Percentiles rank a stretch among this genome's conserved stretches.
phyloP scores from a whole-genome alignment of 2,797 vertebrate genomes.

The Pseudomugil tenellus region DNA sequence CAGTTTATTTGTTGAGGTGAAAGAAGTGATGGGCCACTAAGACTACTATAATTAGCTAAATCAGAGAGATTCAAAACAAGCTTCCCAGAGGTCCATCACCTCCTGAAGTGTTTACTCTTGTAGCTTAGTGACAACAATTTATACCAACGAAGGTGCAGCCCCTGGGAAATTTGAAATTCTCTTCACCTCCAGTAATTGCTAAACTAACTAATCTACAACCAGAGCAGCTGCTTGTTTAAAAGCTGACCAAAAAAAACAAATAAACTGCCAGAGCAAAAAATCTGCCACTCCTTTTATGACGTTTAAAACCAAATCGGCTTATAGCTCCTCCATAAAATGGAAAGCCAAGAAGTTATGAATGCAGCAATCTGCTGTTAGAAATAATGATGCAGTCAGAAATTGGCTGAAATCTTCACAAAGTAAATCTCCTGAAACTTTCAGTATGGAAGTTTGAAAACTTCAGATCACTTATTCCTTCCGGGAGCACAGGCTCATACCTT shows the following conservation, averaged over 20 bases:
- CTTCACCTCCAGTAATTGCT: constrained; percentile 29
- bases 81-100: constrained; percentile 20
- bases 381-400: neutral
- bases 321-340: constrained; percentile 3
- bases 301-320: constrained; percentile 26
- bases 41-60: constrained; percentile 40
- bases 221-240: constrained; percentile 45
- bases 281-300: constrained; percentile 24
- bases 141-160: constrained; percentile 29
- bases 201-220: constrained; percentile 33
- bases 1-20: constrained; percentile 3
- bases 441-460: neutral
- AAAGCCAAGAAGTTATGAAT: constrained; percentile 7
- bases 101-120: constrained; percentile 31
- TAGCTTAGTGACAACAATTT: constrained; percentile 36
- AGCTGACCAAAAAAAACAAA: neutral
- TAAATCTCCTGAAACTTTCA: neutral
- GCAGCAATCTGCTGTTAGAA: neutral
- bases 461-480: neutral
- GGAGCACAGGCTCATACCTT: neutral
- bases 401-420: neutral
- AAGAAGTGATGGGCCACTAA: constrained; percentile 2
- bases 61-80: constrained; percentile 27
- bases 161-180: constrained; percentile 42
- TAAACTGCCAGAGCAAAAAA: constrained; percentile 21